These are phyloP conservation scores for Frankliniella intonsa DNA, from an alignment of 2,888 invertebrate genomes.

Conservation along the genomic window DNA sequence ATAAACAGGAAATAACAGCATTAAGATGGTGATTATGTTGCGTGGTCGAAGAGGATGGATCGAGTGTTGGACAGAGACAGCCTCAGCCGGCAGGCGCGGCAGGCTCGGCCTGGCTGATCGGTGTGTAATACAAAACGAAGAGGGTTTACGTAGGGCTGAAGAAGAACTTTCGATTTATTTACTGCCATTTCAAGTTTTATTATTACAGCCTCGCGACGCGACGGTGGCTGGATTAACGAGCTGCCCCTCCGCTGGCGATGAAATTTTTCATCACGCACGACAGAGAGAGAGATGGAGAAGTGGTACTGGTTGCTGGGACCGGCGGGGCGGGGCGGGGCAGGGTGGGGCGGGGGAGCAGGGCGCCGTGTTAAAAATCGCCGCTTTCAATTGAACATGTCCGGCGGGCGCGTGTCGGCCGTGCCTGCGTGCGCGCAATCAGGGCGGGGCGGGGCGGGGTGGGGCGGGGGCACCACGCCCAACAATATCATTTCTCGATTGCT, in stretches of 20 bases:
- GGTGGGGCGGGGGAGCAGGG: no score
- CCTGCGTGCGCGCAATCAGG: no score
- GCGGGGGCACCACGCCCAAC: neutral
- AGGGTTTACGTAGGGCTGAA: no score
- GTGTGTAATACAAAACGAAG: constrained; percentile 17
- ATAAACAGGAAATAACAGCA: constrained; percentile 27
- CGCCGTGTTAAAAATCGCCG: no score
- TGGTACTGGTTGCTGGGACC: no score
- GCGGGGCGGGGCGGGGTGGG: neutral
- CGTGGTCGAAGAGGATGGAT: constrained; percentile 18
- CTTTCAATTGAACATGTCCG: no score
- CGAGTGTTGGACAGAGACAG: neutral
- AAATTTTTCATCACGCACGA: no score
- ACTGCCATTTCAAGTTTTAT: no score
- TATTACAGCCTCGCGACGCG: neutral
- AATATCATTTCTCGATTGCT: neutral
- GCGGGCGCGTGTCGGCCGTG: neutral
- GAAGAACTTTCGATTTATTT: no score
- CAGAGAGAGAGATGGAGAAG: no score
- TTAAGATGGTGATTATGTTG: constrained; percentile 27
- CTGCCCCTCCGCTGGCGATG: no score
- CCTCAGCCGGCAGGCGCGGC: neutral
- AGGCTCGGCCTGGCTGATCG: neutral
- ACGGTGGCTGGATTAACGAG: neutral
- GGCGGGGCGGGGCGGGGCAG: no score